phyloP scores from a whole-genome alignment of 2,888 invertebrate species.

The Tachina lurida region DNA sequence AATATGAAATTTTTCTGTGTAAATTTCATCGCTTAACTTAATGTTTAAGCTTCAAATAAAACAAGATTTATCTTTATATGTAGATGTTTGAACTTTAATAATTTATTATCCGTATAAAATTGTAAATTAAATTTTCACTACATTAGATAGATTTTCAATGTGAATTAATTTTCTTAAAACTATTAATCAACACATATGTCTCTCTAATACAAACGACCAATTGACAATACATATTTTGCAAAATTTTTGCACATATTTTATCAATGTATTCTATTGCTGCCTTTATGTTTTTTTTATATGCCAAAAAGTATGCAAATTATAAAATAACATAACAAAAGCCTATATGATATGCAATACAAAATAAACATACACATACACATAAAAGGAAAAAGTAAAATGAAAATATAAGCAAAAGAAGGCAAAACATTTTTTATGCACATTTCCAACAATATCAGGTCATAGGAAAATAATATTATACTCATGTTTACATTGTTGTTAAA shows the following conservation, averaged over 20 bases:
- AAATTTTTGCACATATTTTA: slow-evolving; percentile 40
- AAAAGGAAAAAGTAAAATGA: slow-evolving; percentile 7
- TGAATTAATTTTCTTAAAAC: background rate
- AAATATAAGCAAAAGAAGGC: background rate
- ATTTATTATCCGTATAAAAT: background rate
- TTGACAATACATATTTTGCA: slow-evolving; percentile 41
- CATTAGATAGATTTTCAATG: background rate
- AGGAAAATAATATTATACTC: slow-evolving; percentile 38
- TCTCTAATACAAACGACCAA: background rate
- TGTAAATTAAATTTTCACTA: background rate
- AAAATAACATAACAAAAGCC: slow-evolving; percentile 62
- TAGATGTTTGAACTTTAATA: background rate
- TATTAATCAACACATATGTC: slow-evolving; percentile 33
- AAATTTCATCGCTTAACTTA: no score
- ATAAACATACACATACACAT: slow-evolving; percentile 8
- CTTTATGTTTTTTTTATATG: background rate
- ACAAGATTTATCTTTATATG: background rate
- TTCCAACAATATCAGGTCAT: slow-evolving; percentile 29
- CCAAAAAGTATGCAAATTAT: slow-evolving; percentile 69
- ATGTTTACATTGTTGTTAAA: background rate
- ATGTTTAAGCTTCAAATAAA: background rate
- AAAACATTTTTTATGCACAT: slow-evolving; percentile 29
- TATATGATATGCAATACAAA: slow-evolving; percentile 51
- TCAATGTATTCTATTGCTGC: slow-evolving; percentile 1
- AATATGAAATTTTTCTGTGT: no score